A percentile compares a stretch with the other conserved stretches of the same genome.
These are phyloP conservation scores for Prorops nasuta DNA, from an alignment of 1,140 invertebrate species.

Conservation along the genomic window DNA sequence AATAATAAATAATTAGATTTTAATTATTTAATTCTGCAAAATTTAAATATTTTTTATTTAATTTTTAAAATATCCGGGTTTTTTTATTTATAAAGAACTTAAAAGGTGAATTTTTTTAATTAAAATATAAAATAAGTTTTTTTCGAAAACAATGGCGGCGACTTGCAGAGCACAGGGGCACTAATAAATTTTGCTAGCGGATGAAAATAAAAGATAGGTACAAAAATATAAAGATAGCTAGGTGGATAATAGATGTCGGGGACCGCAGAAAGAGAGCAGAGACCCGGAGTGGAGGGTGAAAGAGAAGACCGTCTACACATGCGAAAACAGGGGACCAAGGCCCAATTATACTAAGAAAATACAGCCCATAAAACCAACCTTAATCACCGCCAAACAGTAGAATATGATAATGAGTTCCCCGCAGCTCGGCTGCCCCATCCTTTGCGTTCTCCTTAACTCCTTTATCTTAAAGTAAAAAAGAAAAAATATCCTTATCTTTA, in stretches of 20 bases:
- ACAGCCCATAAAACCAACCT: conserved; percentile 35
- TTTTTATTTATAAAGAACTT: conserved; percentile 24
- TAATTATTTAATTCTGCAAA: too few relatives aligned
- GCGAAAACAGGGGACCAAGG: conserved; percentile 10
- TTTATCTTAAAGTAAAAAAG: not conserved
- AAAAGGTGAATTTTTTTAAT: conserved; percentile 26
- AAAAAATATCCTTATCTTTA: not conserved
- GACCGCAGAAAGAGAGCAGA: not conserved
- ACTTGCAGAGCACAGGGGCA: not conserved
- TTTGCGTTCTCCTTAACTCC: not conserved
- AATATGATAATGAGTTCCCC: conserved; percentile 33
- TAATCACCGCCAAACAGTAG: conserved; percentile 32
- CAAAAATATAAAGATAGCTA: not conserved
- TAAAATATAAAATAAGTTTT: conserved; percentile 6
- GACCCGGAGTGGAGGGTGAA: conserved; percentile 1
- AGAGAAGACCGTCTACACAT: too few relatives aligned
- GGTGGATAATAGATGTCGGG: conserved; percentile 25
- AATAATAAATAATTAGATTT: too few relatives aligned
- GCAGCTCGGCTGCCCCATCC: not conserved
- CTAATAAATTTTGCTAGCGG: too few relatives aligned
- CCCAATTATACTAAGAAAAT: conserved; percentile 38
- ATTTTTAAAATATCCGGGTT: conserved; percentile 16
- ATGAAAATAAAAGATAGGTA: conserved; percentile 3
- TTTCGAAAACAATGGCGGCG: not conserved
- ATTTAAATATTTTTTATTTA: not conserved